These are phyloP conservation scores for Camponotus floridanus DNA, from an alignment of 1,140 invertebrate species.

Conservation along the genomic window DNA sequence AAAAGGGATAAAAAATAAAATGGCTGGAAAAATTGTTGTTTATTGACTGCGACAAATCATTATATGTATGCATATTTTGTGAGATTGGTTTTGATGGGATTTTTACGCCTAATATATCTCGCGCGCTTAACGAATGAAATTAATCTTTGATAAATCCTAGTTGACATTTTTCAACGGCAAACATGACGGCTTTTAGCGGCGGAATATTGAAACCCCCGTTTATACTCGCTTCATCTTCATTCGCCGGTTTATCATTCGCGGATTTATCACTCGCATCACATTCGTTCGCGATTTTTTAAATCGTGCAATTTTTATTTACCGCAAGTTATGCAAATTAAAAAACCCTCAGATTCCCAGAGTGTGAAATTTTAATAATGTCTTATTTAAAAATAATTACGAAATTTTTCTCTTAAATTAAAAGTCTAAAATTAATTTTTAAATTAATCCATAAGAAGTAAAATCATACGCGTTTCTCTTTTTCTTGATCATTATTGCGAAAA, in stretches of 20 bases:
- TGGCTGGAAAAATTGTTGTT: slow-evolving; percentile 16
- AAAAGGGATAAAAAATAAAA: not conserved
- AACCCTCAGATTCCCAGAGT: not conserved
- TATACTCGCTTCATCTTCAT: slow-evolving; percentile 35
- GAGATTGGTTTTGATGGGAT: slow-evolving; percentile 51
- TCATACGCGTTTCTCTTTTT: too few species aligned
- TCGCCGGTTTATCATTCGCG: slow-evolving; percentile 39
- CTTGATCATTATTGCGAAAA: too few species aligned
- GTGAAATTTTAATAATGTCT: not conserved
- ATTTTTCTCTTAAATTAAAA: too few species aligned
- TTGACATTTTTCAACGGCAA: slow-evolving; percentile 38
- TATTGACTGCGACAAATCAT: slow-evolving; percentile 32
- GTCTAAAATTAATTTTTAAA: too few species aligned
- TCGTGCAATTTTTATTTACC: slow-evolving; percentile 5
- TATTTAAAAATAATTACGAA: not conserved
- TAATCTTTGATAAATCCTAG: slow-evolving; percentile 60
- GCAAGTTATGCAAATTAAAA: not conserved
- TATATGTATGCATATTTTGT: slow-evolving; percentile 12
- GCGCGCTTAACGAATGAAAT: slow-evolving; percentile 56
- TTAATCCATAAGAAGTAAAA: too few species aligned
- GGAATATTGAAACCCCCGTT: slow-evolving; percentile 27
- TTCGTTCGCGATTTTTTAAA: slow-evolving; percentile 5
- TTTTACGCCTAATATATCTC: slow-evolving; percentile 28
- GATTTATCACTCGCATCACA: slow-evolving; percentile 32
- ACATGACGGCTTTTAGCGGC: slow-evolving; percentile 47